Percentiles rank a stretch among this genome's conserved stretches.
Evolutionary conservation across 2,797 vertebrate genomes (phyloP).

Genomic region (Bryconaethiops microstoma): DNA sequence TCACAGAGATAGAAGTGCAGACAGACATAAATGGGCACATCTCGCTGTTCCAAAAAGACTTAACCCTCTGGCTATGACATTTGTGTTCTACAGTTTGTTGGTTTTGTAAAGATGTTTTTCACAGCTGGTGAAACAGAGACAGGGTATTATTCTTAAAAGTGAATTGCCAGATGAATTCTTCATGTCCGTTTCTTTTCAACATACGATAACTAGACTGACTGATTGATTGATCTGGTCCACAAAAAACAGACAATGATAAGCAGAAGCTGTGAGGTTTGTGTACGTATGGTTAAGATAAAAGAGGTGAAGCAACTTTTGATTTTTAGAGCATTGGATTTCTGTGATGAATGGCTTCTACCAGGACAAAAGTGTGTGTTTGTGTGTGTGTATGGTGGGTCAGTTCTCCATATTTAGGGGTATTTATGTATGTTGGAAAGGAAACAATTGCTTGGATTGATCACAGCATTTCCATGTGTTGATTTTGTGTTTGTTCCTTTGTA

Average conservation of each 20-base stretch:
- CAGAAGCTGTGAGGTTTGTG: background rate
- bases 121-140: background rate
- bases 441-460: background rate
- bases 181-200: background rate
- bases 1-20: background rate
- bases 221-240: background rate
- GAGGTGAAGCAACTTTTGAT: constrained; percentile 13
- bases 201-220: background rate
- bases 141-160: background rate
- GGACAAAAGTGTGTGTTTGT: background rate
- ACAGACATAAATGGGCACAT: constrained; percentile 14
- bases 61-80: constrained; percentile 9
- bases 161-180: background rate
- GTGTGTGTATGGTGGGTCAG: background rate
- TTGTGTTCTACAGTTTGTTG: constrained; percentile 14
- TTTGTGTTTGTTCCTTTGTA: background rate
- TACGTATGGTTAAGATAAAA: constrained; percentile 14
- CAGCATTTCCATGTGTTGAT: background rate
- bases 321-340: constrained; percentile 45
- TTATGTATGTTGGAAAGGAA: constrained; percentile 37
- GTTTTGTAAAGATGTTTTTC: constrained; percentile 14
- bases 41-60: background rate
- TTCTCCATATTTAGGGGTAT: constrained; percentile 5
- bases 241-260: background rate
- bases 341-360: constrained; percentile 41